These are phyloP conservation scores for Gastracanthus pulcherrimus DNA, from an alignment of 2,888 invertebrate species.

Conservation along the genomic window DNA sequence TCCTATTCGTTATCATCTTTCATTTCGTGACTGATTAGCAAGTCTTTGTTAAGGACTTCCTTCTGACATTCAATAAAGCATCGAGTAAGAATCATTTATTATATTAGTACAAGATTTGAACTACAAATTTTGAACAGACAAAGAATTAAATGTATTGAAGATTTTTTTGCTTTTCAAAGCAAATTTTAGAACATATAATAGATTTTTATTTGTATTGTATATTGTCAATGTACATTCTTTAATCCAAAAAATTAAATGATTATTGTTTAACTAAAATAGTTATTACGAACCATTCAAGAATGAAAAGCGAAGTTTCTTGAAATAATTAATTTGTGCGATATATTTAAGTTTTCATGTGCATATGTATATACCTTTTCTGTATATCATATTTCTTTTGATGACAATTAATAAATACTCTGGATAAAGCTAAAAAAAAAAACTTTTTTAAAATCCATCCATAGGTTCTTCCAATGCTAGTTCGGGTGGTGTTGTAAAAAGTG, in stretches of 20 bases:
- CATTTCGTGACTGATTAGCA: constrained; percentile 43
- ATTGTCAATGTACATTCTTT: constrained; percentile 44
- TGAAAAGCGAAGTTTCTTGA: constrained; percentile 28
- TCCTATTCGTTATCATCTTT: constrained; percentile 23
- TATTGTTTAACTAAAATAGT: constrained; percentile 28
- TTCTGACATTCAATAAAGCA: constrained; percentile 40
- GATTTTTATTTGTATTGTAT: constrained; percentile 38
- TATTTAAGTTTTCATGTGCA: constrained; percentile 59
- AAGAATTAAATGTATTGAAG: background rate
- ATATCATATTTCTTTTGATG: constrained; percentile 53
- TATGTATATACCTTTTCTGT: constrained; percentile 60
- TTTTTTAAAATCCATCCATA: constrained; percentile 50
- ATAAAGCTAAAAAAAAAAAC: constrained; percentile 11
- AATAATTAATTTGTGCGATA: constrained; percentile 45
- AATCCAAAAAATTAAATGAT: constrained; percentile 25
- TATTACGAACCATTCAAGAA: constrained; percentile 26
- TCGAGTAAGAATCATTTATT: constrained; percentile 33
- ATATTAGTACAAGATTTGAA: constrained; percentile 32
- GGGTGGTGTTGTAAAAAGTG: constrained; percentile 60
- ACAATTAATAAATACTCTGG: constrained; percentile 49
- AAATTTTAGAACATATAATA: constrained; percentile 41
- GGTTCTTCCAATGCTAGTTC: constrained; percentile 59
- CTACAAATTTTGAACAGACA: constrained; percentile 36
- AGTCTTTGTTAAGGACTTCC: constrained; percentile 35
- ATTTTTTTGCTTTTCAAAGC: constrained; percentile 23